Percentiles rank a stretch among this genome's conserved stretches.
phyloP scores from a whole-genome alignment of 2,888 invertebrate species.

The Melanargia galathea region DNA sequence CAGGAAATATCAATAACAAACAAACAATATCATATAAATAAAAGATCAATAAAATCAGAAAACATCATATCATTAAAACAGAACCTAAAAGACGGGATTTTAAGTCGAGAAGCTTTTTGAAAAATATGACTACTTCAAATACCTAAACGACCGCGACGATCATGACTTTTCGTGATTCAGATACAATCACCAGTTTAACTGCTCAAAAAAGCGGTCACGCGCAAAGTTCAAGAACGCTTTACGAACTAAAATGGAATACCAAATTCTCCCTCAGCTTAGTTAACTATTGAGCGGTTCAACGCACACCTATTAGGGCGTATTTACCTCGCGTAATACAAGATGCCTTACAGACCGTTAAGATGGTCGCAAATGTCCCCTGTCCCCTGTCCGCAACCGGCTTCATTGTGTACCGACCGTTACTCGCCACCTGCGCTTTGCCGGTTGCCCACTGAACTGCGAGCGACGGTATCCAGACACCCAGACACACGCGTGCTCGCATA shows the following conservation, averaged over 20 bases:
- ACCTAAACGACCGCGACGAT: slow-evolving; percentile 14
- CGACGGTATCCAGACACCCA: slow-evolving; percentile 55
- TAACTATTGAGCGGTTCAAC: slow-evolving; percentile 22
- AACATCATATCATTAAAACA: too few species aligned
- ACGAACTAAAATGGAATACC: slow-evolving; percentile 12
- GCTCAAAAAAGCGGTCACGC: slow-evolving; percentile 15
- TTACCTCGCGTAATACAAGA: slow-evolving; percentile 38
- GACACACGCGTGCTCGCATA: slow-evolving; percentile 57
- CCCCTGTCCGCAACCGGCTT: slow-evolving; percentile 41
- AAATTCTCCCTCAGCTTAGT: slow-evolving; percentile 5
- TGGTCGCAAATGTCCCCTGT: slow-evolving; percentile 41
- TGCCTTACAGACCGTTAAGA: slow-evolving; percentile 41
- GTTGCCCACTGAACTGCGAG: slow-evolving; percentile 76
- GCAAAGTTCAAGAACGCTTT: slow-evolving; percentile 11
- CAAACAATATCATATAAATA: too few species aligned
- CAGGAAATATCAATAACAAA: too few species aligned
- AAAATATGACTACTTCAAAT: slow-evolving; percentile 1
- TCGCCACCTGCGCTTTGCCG: slow-evolving; percentile 76
- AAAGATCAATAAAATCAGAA: too few species aligned
- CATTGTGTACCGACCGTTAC: slow-evolving; percentile 66
- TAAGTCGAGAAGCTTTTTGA: background rate
- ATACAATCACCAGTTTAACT: slow-evolving; percentile 26
- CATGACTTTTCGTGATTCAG: slow-evolving; percentile 41
- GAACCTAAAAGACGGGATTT: background rate
- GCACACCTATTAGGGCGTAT: slow-evolving; percentile 32